Conservation (phyloP, 2,888 invertebrate genomes). For the Chrysodeixis includens region DNA sequence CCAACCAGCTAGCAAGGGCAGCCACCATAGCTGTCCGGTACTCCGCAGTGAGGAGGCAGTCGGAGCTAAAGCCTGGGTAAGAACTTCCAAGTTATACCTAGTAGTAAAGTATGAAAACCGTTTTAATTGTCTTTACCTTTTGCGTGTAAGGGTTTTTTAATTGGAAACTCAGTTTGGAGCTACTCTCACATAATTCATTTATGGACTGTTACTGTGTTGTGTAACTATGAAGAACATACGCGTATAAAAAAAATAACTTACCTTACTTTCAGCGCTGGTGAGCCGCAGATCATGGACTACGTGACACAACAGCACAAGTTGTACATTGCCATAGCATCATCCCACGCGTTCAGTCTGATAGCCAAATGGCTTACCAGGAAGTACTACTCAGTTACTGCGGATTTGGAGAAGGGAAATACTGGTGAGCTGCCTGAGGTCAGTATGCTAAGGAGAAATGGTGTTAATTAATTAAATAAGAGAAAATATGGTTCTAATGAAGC, state of each 20-base stretch:
- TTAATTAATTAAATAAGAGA: neutral
- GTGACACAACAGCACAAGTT: constrained; percentile 98
- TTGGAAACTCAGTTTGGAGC: neutral
- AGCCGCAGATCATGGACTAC: constrained; percentile 97
- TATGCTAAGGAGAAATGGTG: too few relatives aligned
- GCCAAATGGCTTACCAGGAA: constrained; percentile 94
- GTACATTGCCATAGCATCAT: constrained; percentile 94
- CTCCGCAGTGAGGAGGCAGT: constrained; percentile 96
- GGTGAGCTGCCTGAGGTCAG: constrained; percentile 94
- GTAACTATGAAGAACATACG: too few relatives aligned
- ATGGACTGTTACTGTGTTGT: too few relatives aligned
- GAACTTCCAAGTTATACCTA: constrained; percentile 44
- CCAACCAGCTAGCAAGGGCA: constrained; percentile 92
- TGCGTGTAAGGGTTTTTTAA: too few relatives aligned
- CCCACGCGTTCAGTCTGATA: constrained; percentile 93
- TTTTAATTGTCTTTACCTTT: too few relatives aligned
- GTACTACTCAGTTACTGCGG: constrained; percentile 92
- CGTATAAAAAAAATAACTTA: neutral
- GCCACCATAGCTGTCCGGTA: constrained; percentile 96
- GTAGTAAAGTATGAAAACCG: too few relatives aligned
- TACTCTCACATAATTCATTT: too few relatives aligned
- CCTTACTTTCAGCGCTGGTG: constrained; percentile 90
- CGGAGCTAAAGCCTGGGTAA: constrained; percentile 94
- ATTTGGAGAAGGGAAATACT: constrained; percentile 93
- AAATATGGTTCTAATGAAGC: neutral